A percentile compares a stretch with the other conserved stretches of the same genome.
Evolutionary conservation across 2,113 vertebrate species (phyloP).

Genomic region (Sterrhoptilus dennistouni): DNA sequence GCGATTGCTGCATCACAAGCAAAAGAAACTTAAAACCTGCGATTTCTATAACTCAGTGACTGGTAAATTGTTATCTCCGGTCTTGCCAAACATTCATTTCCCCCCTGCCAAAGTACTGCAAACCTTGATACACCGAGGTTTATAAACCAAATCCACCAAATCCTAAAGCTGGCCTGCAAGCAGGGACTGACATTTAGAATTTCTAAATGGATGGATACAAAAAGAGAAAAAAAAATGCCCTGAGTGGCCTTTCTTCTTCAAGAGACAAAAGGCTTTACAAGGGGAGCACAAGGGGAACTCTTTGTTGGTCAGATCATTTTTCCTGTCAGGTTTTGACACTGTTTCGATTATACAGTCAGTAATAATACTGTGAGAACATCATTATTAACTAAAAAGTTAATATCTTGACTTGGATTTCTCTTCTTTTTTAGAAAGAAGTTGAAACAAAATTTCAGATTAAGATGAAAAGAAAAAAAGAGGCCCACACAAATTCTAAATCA

Average conservation of each 20-base stretch:
- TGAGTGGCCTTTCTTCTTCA: not conserved
- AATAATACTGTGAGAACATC: not conserved
- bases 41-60: rapidly evolving
- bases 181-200: not conserved
- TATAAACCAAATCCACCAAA: not conserved
- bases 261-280: not conserved
- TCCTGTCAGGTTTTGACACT: not conserved
- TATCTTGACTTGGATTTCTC: not conserved
- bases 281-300: not conserved
- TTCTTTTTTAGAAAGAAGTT: not conserved
- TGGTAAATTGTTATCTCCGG: not conserved
- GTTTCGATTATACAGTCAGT: not conserved
- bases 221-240: not conserved
- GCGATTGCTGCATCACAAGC: not conserved
- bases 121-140: not conserved
- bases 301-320: not conserved
- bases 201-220: not conserved
- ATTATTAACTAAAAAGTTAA: not conserved
- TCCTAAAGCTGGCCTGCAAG: not conserved
- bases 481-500: not conserved
- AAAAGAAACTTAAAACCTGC: not conserved
- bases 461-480: not conserved
- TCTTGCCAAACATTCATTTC: rapidly evolving
- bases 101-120: not conserved
- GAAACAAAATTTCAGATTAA: not conserved